Conservation (phyloP, 2,113 vertebrate genomes). For the Terrapene triunguis region DNA sequence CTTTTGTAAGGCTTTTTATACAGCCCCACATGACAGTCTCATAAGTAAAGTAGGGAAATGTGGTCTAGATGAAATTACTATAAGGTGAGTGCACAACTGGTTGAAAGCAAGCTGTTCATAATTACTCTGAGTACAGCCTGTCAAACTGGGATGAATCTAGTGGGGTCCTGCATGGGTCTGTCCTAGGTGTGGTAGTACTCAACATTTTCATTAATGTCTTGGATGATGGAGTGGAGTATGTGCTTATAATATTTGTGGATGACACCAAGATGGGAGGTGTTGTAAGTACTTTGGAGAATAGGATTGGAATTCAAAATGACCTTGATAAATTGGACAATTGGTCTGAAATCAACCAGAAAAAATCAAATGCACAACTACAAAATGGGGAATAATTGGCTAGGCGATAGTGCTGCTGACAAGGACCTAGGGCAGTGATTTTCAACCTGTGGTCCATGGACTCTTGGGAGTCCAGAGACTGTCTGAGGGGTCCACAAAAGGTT, state of each 20-base stretch:
- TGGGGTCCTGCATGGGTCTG: too few relatives aligned
- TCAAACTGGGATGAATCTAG: too few relatives aligned
- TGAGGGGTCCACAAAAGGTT: too few relatives aligned
- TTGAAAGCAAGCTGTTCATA: too few relatives aligned
- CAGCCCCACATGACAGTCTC: too few relatives aligned
- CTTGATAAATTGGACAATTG: not conserved
- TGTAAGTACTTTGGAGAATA: not conserved
- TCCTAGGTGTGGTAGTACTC: not conserved
- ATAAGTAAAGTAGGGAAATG: too few relatives aligned
- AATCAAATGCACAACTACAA: not conserved
- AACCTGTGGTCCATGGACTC: not conserved
- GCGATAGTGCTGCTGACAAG: not conserved
- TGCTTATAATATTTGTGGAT: not conserved
- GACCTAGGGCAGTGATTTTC: not conserved
- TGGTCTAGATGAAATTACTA: too few relatives aligned
- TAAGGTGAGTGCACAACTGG: too few relatives aligned
- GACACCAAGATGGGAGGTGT: not conserved
- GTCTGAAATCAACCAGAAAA: not conserved
- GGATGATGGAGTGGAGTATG: not conserved
- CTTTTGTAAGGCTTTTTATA: too few relatives aligned
- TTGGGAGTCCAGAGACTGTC: not conserved
- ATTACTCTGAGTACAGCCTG: too few relatives aligned
- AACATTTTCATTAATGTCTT: not conserved
- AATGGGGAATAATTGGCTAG: not conserved
- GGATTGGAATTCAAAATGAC: not conserved